A percentile compares a stretch with the other conserved stretches of the same genome.
These are phyloP conservation scores for Drosophila yakuba DNA, from an alignment of 1,140 invertebrate genomes.

Conservation along the genomic window DNA sequence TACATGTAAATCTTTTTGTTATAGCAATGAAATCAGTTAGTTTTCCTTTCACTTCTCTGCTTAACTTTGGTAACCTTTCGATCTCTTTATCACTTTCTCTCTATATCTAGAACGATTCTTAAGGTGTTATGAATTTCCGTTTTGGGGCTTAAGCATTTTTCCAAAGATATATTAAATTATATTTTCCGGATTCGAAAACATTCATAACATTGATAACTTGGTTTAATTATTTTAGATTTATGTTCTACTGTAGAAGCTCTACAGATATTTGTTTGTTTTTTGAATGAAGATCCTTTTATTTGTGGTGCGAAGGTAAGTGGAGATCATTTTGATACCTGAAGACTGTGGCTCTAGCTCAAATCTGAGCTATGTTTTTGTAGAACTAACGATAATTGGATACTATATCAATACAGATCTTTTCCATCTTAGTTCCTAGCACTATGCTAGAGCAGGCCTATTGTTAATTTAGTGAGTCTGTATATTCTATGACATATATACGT, in stretches of 20 bases:
- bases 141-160: slow-evolving; percentile 12
- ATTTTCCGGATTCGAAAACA: slow-evolving; percentile 11
- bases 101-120: slow-evolving; percentile 20
- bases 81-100: slow-evolving; percentile 21
- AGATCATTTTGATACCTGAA: slow-evolving; percentile 7
- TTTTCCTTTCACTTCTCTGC: slow-evolving; percentile 26
- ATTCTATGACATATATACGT: slow-evolving; percentile 38
- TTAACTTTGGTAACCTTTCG: slow-evolving; percentile 37
- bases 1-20: slow-evolving; percentile 6
- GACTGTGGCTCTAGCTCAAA: not conserved
- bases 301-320: slow-evolving; percentile 50
- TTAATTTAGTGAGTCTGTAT: slow-evolving; percentile 55
- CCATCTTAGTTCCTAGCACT: slow-evolving; percentile 26
- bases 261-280: slow-evolving; percentile 24
- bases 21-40: slow-evolving; percentile 10
- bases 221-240: slow-evolving; percentile 11
- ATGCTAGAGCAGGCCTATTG: slow-evolving; percentile 64
- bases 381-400: not conserved
- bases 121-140: slow-evolving; percentile 9
- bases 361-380: slow-evolving; percentile 3
- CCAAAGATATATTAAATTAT: slow-evolving; percentile 9
- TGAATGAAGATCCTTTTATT: slow-evolving; percentile 27
- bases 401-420: slow-evolving; percentile 10
- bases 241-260: slow-evolving; percentile 23
- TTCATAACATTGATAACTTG: slow-evolving; percentile 1